Base-by-base conservation (phyloP, 2,113 vertebrate species). In the Phalacrocorax aristotelis region DNA sequence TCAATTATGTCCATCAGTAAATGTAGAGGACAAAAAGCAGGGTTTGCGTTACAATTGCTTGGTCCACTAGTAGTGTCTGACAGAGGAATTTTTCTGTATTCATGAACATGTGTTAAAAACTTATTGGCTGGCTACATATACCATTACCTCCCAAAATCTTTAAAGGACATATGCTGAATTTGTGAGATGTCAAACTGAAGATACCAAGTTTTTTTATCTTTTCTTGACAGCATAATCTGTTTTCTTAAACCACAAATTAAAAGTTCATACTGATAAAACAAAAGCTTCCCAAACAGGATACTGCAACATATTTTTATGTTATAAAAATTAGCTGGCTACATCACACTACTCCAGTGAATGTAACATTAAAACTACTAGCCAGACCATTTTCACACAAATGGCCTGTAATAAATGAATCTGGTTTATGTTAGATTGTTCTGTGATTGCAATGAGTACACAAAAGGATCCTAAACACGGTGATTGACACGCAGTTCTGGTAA, bases 161-260 rank as follows among this genome's bases (percentile, higher is more conserved):
- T 44, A 68, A 38, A 65, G 64, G 32, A 20, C 1, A 6, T 18
- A 13, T 38, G 14, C 16, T 64, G 42, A 40, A 75, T 75, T 75
- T 81, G 16, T 38, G 29, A 88, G 42, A 74, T 69, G 21, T 3
- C 22, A 52, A 78, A 40, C 3, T 64, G 34, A 75, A 48, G 55
- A 5, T 26, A 54, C 0, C 1, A 7, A 27, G 4, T 1, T 40
- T 29, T 79, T 83, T 3, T n/a, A 13, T 34, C 10, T 52, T 62
- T 55, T 32, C 9, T 72, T 68, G 12, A n/a, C 38, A 40, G 11
- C 5, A 20, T 49, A 42, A 21, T 62, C 12, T 70, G 3, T 54
- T 87, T 52, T 15, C 16, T 69, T 93, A 79, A 36, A 69, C 5
- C 7, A 46, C 10, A 75, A 68, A 64, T 23, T 57, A 57, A 60